Evolutionary conservation across 2,113 vertebrate genomes (phyloP), one percentile per base, ranked within the genome.

Genomic region (Anarrhichthys ocellatus): DNA sequence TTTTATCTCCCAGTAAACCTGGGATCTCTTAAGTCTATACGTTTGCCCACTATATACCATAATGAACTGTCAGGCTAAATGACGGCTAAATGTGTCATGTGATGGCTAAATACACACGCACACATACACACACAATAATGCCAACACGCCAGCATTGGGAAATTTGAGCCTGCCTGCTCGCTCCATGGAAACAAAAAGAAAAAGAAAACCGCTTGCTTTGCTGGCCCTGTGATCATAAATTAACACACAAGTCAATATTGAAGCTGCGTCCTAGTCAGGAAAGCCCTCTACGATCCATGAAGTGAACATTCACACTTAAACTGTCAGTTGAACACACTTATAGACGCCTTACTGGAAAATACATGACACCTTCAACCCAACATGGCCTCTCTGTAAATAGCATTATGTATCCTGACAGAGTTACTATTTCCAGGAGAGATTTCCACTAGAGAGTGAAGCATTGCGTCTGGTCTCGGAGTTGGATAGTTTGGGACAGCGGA

Each of bases 351-450:
- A 67, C 67, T 50, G 63, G 76, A 78, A 85, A 89, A 69, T 36
- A 52, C 64, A 64, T 64, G 73, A 88, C 83, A 91, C 81, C 67
- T 74, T 50, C 80, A 74, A 22, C 63, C 38, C 48, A 79, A 70
- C 78, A 81, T 71, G 69, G 77, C 13, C 77, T 70, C 62, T 38
- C 85, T 91, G 77, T 79, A 87, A 91, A 91, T 88, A 92, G 79
- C 76, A 65, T 61, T 5, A 65, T 80, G 68, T 36, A 79, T 91
- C 80, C 76, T 59, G 32, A 61, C 78, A 72, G 80, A 29, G 59
- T 18, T 82, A 72, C 75, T 85, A 73, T 89, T 74, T 84, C 68
- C 64, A 88, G 69, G 77, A 68, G 65, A 68, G 73, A 71, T 52
- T 34, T 70, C 29, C 70, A 62, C 52, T 27, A 67, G 73, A 69